Evolutionary conservation across 2,888 invertebrate genomes (phyloP).

Genomic region (Luperina testacea): DNA sequence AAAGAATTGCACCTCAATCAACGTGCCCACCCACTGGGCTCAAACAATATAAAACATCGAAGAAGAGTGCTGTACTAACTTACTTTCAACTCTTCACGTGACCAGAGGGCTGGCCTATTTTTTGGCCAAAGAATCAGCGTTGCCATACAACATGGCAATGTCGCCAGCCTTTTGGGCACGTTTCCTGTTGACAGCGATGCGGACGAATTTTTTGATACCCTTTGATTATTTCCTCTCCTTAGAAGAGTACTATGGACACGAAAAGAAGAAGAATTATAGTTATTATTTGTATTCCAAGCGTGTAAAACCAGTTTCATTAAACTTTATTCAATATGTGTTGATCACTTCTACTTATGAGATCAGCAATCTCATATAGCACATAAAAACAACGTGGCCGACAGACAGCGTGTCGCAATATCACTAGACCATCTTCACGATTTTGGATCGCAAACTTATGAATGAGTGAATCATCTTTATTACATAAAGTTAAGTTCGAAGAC

Average conservation of each 20-base stretch:
- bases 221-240: no score
- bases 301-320: conserved; percentile 13
- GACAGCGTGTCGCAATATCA: conserved; percentile 46
- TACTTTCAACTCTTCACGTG: no score
- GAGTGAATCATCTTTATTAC: conserved; percentile 68
- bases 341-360: conserved; percentile 19
- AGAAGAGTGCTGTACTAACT: background rate
- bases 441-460: conserved; percentile 51
- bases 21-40: no score
- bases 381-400: conserved; percentile 19
- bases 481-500: conserved; percentile 66
- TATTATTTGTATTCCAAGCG: background rate
- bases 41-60: no score
- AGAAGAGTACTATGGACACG: background rate
- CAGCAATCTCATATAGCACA: conserved; percentile 44
- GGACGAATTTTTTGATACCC: no score
- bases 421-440: conserved; percentile 55
- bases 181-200: no score
- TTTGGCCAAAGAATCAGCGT: no score
- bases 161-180: no score
- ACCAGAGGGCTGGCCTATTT: no score
- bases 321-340: background rate
- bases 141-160: no score
- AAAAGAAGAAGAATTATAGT: background rate
- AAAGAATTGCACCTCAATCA: no score